Percentiles rank a stretch among this genome's conserved stretches.
These are phyloP conservation scores for Dipodomys ordii DNA, from an alignment of 2,113 vertebrate genomes.

Conservation along the genomic window DNA sequence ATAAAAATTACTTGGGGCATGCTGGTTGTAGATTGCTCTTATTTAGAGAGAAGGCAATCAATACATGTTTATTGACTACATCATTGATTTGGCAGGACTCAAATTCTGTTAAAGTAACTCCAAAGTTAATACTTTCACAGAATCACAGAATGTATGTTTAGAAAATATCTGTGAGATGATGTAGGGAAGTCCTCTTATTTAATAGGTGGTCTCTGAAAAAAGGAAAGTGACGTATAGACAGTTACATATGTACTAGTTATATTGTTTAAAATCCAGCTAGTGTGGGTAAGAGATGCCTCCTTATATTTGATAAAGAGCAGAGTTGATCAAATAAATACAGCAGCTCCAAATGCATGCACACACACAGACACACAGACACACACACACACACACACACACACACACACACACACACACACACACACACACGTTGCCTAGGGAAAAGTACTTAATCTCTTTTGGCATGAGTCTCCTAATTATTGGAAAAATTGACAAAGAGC, in stretches of 20 bases:
- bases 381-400: no score
- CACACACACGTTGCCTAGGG: not conserved
- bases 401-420: no score
- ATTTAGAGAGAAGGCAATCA: conserved; percentile 1
- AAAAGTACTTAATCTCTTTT: not conserved
- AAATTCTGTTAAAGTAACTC: conserved; percentile 8
- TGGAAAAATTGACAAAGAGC: conserved; percentile 27
- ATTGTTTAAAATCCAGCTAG: no score
- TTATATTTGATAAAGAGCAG: not conserved
- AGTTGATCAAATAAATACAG: not conserved
- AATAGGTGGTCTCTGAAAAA: not conserved
- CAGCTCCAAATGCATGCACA: no score
- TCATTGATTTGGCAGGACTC: conserved; percentile 49
- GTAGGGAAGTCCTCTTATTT: conserved; percentile 2
- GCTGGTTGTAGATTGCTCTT: conserved; percentile 20
- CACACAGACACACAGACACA: no score
- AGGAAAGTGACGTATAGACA: not conserved
- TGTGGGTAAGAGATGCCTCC: not conserved
- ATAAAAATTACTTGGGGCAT: conserved; percentile 15
- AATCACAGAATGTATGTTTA: not conserved
- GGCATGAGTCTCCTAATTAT: not conserved
- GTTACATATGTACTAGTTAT: not conserved
- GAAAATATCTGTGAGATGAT: conserved; percentile 5
- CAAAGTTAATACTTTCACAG: not conserved
- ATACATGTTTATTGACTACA: not conserved